Evolutionary conservation across 2,113 vertebrate species (phyloP), one percentile per base, ranked within the genome.

Genomic region (Gallinago jamesoni): DNA sequence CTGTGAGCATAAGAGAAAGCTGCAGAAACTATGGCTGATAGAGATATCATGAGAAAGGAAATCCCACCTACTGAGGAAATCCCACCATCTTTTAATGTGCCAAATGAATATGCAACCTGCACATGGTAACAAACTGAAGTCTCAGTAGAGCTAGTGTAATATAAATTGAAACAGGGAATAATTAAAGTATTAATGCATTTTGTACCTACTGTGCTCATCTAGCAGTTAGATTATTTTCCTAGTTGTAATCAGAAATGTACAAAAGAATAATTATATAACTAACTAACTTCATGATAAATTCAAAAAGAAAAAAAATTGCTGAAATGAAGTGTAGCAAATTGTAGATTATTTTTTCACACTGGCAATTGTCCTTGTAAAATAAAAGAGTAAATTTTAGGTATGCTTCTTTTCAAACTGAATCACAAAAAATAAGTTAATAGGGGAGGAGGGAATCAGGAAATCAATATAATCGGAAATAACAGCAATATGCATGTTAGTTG

Each of bases 161-260:
- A 28, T 48, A 84, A 92, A 89, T 89, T 87, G 77, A 84, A 93
- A 91, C 28, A 45, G 39, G 48, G 67, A 90, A 50, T 89, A 85
- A 94, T 95, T 96, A 94, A 87, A 66, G 30, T 59, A 45, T 89
- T 93, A 91, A 84, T 87, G n/a, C n/a, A 33, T 90, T 96, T 95
- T 90, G 53, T 94, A 53, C 90, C 84, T 96, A 30, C 80, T 92
- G 66, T 92, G 77, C 88, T 92, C 62, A n/a, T 92, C 60, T 78
- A 47, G 31, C 84, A 78, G 85, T 93, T 69, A 92, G 85, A 84
- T 95, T 89, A 91, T 87, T 92, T 94, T 93, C 52, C 64, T 89
- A 89, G 84, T 66, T 69, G 66, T 92, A 79, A 87, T 93, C 68
- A n/a, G 69, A 90, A 73, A 79, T 69, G 50, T 89, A 79, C 57